Conservation (phyloP, 2,113 vertebrate species). For the Mugil cephalus region DNA sequence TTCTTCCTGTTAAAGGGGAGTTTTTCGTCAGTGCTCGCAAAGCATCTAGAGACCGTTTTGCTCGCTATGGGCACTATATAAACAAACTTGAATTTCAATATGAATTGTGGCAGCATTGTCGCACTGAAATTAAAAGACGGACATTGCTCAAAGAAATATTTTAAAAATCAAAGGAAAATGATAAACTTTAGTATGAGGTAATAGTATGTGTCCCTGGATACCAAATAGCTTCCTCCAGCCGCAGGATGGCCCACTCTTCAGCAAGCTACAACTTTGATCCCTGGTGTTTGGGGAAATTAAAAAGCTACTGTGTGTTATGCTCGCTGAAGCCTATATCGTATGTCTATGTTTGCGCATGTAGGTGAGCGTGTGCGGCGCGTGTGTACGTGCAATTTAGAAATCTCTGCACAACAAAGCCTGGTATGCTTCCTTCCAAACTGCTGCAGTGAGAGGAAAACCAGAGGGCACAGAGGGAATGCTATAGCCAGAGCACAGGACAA, state of each 20-base stretch:
- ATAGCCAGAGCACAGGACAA: conserved; percentile 49
- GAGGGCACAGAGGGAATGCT: conserved; percentile 58
- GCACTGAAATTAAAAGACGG: neutral
- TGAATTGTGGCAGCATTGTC: neutral
- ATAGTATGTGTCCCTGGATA: neutral
- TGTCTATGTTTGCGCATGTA: neutral
- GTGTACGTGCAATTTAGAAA: neutral
- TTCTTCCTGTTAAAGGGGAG: too few relatives aligned
- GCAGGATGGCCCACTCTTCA: conserved; percentile 25
- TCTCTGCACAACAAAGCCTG: conserved; percentile 1
- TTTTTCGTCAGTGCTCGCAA: too few relatives aligned
- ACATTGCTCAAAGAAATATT: neutral
- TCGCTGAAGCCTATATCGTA: neutral
- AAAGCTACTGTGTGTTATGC: conserved; percentile 2
- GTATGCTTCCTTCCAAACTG: conserved; percentile 36
- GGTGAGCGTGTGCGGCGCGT: neutral
- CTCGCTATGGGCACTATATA: too few relatives aligned
- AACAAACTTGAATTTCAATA: too few relatives aligned
- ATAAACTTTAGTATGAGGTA: neutral
- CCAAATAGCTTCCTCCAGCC: conserved; percentile 32
- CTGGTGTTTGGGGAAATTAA: conserved; percentile 34
- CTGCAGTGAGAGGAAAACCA: conserved; percentile 29
- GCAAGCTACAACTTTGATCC: conserved; percentile 43
- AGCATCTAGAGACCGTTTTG: too few relatives aligned
- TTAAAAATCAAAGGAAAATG: conserved; percentile 12